Evolutionary conservation across 2,797 vertebrate genomes (phyloP), one percentile per base, ranked within the genome.

Genomic region (Acanthopagrus latus): DNA sequence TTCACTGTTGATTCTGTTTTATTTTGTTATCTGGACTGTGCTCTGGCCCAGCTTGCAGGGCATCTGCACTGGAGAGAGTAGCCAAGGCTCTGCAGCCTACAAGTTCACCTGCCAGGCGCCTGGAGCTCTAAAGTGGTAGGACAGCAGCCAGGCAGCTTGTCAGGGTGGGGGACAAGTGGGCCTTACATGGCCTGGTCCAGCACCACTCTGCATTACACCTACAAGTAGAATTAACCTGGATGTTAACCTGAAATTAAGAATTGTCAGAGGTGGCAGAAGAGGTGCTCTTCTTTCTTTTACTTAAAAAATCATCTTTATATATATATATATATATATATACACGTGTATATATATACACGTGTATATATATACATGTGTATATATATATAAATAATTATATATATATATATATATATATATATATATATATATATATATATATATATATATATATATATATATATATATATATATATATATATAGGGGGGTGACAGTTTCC

Each of bases 21-120:
- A 62, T 17, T 27, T 18, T 46, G 13, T 23, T 33, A n/a, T 33
- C 3, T 64, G 46, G 25, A 7, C 18, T 51, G 86, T 88, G 86
- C 82, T 75, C 65, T 76, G 89, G 78, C 77, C 78, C 78, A 82
- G 89, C 85, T 86, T 92, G 89, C 86, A 75, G 71, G 60, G 89
- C 83, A 87, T 93, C 77, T 92, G 93, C 85, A 90, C 43, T 71
- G 63, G 69, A 82, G 65, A 5, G 76, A 63, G 55, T 54, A 85
- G 89, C 90, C 86, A 72, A 59, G 54, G 91, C 89, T 92, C 78
- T 18, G 46, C 93, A 57, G 93, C 92, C 93, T 93, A 92, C 91
- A 93, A 95, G 94, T 91, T 88, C 89, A 29, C 89, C 83, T 87
- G 95, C 93, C 94, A 95, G 95, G 94, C 92, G 58, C 89, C 85